Evolutionary conservation across 2,797 vertebrate genomes (phyloP).

Genomic region (Pogoniulus pusillus): DNA sequence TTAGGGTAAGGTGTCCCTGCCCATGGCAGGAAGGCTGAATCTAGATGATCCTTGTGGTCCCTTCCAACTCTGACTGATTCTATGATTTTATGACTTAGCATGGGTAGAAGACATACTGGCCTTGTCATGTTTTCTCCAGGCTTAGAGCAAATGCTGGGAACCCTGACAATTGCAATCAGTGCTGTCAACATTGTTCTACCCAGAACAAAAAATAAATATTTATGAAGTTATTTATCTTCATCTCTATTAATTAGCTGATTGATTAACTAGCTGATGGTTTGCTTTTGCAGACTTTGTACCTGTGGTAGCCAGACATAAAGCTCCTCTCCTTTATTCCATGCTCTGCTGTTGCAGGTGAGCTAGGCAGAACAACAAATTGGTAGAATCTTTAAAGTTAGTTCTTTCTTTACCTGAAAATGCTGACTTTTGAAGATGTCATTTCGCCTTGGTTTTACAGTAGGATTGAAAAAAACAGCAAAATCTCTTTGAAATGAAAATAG

Average conservation of each 20-base stretch:
- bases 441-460: constrained; percentile 43
- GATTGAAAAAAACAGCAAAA: constrained; percentile 59
- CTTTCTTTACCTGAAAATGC: constrained; percentile 52
- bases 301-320: neutral
- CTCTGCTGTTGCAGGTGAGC: neutral
- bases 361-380: constrained; percentile 32
- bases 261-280: neutral
- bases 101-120: neutral
- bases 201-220: neutral
- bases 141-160: neutral
- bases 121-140: neutral
- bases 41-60: too few relatives aligned
- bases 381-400: constrained; percentile 43
- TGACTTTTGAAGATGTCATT: constrained; percentile 46
- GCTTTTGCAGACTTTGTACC: neutral
- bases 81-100: too few relatives aligned
- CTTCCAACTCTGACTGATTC: too few relatives aligned
- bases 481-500: constrained; percentile 66
- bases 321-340: neutral
- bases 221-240: neutral
- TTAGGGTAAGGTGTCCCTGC: too few relatives aligned
- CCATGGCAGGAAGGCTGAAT: too few relatives aligned
- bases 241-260: neutral
- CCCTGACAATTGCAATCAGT: neutral
- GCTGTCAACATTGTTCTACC: neutral